Conservation (phyloP, 2,113 vertebrate species). For the Pachycephala philippinensis region DNA sequence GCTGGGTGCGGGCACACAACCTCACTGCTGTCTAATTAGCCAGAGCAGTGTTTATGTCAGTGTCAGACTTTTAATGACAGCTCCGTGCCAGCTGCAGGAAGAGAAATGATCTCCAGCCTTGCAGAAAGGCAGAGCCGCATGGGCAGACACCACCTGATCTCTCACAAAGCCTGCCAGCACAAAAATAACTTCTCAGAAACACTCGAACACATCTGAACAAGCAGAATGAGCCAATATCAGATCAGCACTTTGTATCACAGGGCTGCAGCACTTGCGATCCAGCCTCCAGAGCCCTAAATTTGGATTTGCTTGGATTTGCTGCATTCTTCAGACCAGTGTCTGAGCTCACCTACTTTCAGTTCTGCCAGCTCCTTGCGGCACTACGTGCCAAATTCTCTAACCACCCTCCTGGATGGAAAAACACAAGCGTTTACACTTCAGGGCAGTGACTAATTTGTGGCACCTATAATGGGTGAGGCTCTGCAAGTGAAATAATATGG, state of each 20-base stretch:
- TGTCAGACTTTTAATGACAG: background rate
- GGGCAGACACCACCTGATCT: constrained; percentile 48
- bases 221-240: background rate
- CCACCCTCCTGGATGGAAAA: background rate
- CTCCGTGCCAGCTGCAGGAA: constrained; percentile 12
- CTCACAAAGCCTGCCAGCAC: constrained; percentile 35
- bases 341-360: background rate
- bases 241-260: constrained; percentile 14
- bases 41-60: background rate
- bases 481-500: background rate
- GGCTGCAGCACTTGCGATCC: background rate
- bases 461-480: background rate
- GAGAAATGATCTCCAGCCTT: background rate
- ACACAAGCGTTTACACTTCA: background rate
- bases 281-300: background rate
- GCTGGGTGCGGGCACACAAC: background rate
- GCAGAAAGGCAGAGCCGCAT: background rate
- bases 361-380: background rate
- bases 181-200: constrained; percentile 59
- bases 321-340: background rate
- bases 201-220: constrained; percentile 13
- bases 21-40: background rate
- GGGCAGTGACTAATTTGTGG: background rate
- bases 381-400: background rate
- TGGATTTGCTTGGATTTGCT: background rate